Base-by-base conservation (phyloP, 1,140 invertebrate species). In the Tyrophagus putrescentiae region DNA sequence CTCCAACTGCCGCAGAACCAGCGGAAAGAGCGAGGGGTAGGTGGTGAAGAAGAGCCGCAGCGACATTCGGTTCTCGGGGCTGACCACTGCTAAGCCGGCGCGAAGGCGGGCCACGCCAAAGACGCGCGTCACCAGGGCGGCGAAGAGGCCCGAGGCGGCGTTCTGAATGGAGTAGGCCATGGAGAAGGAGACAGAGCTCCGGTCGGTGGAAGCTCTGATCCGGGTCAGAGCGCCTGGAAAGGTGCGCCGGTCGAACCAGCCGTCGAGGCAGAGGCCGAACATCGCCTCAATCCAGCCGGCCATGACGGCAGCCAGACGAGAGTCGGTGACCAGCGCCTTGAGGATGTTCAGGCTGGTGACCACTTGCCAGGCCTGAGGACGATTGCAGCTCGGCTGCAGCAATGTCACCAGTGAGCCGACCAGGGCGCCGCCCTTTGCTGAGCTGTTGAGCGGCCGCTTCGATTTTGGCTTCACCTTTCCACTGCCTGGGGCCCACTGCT, bases 71-170 rank as follows among this genome's bases (percentile, higher is more conserved):
- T 93, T 92, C 62, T 85, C 80, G 18, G 80, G 76, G 45, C 78
- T 79, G 27, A 83, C 70, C 62, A 82, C 76, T 23, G 13, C 27
- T n/a, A n/a, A n/a, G 16, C 21, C 25, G 31, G 65, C 72, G 70
- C 85, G 80, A 60, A 81, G 79, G 59, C 85, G 75, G 65, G 84
- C 83, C 0, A 93, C 90, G 16, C 91, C 91, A 77, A 97, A 94
- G 60, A 91, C 82, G 65, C 90, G 75, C 23, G 81, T 84, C 62
- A 93, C 80, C n/a, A 97, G 72, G 1, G 87, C 77, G 64, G 84
- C 82, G 64, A 90, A 84, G 32, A 95, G 71, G 21, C 96, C 72
- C 0, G 88, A 88, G 0, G 87, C 81, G 0, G 88, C 82, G 73
- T 96, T 97, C 56, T 87, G 76, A 1, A 77, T 68, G 23, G 60